phyloP scores from a whole-genome alignment of 1,140 invertebrate genomes.

The Ylistrum balloti region DNA sequence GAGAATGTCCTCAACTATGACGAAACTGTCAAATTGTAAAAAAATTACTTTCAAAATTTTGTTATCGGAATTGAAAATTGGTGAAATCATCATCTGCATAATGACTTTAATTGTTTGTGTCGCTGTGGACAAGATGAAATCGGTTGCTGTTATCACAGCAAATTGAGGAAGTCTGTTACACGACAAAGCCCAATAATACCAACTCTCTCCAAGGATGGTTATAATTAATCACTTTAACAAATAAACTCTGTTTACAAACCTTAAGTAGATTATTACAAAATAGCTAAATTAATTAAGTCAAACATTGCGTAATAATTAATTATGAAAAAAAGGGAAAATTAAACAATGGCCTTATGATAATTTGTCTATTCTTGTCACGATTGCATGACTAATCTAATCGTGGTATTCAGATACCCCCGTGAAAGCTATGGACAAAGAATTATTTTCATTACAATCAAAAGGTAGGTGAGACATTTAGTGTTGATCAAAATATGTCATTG shows the following conservation, averaged over 20 bases:
- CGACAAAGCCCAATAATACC: neutral
- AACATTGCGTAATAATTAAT: neutral
- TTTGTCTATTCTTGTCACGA: neutral
- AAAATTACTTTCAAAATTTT: neutral
- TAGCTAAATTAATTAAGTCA: neutral
- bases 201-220: neutral
- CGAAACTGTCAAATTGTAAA: constrained; percentile 1
- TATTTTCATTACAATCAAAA: too few relatives aligned
- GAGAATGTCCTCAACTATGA: neutral
- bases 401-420: neutral
- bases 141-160: neutral
- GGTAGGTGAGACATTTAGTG: too few relatives aligned
- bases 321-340: neutral
- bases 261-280: neutral
- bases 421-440: too few relatives aligned
- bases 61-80: neutral
- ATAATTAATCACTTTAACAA: constrained; percentile 19
- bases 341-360: neutral
- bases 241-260: neutral
- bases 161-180: neutral
- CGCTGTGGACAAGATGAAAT: constrained; percentile 4
- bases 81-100: neutral
- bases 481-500: too few relatives aligned
- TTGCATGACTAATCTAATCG: neutral
- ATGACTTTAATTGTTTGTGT: constrained; percentile 17